Conservation (phyloP, 2,888 invertebrate genomes). For the Temnothorax rugatulus region DNA sequence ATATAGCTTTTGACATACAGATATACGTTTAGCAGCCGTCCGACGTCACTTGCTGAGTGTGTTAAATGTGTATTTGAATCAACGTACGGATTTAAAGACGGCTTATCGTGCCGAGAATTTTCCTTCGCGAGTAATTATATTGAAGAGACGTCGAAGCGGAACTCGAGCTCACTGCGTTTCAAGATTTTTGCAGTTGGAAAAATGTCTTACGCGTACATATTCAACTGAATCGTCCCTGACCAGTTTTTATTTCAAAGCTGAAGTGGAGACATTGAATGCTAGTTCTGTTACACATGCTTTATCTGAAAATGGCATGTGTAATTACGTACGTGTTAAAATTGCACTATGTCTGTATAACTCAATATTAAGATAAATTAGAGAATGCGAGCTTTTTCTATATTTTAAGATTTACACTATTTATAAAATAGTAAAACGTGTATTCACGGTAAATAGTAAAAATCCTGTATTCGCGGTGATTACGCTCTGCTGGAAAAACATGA, state of each 20-base stretch:
- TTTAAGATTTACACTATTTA: slow-evolving; percentile 23
- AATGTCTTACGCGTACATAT: neutral
- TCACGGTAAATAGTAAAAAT: neutral
- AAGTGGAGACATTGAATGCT: neutral
- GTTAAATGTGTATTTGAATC: neutral
- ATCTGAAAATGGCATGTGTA: neutral
- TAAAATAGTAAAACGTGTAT: neutral
- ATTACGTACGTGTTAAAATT: slow-evolving; percentile 1
- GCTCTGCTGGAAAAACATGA: neutral
- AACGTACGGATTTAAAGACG: neutral
- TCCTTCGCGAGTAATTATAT: neutral
- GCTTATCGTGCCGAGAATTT: neutral
- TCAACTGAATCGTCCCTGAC: neutral
- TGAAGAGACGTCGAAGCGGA: neutral
- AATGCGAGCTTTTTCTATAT: neutral
- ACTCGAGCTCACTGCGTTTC: neutral
- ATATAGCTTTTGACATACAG: neutral
- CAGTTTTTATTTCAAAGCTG: neutral
- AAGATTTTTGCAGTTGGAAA: neutral
- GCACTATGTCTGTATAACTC: neutral
- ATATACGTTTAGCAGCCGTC: no score
- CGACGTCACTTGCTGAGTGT: neutral
- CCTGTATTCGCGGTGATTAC: neutral
- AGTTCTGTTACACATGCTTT: neutral
- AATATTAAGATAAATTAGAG: slow-evolving; percentile 15